Base-by-base conservation (phyloP, 2,888 invertebrate genomes). In the Diplazon laetatorius region DNA sequence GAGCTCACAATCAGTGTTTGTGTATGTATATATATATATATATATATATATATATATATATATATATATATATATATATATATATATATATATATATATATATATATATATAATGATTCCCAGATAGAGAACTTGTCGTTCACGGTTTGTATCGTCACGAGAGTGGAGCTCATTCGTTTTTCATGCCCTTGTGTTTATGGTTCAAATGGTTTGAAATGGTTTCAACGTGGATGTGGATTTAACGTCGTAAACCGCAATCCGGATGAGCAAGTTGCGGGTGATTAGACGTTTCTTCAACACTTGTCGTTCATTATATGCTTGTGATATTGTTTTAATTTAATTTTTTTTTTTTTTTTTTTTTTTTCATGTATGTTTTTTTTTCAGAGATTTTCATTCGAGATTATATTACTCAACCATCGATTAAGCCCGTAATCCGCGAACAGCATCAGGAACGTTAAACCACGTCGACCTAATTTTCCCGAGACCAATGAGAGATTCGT, bases 391-490 rank as follows among this genome's bases (percentile, higher is more conserved):
- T n/a, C n/a, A n/a, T n/a, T n/a, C n/a, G 3, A 55, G 25, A 39
- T 55, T 30, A 30, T 16, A 14, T 55, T 55, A 55, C 66, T 55
- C 66, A 68, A 68, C 66, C 55, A 55, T 44, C 25, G 30, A 42
- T 18, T 30, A 68, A 30, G 14, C 55, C 55, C 55, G 25, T 42
- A n/a, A n/a, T n/a, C n/a, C n/a, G n/a, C n/a, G n/a, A n/a, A n/a
- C n/a, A n/a, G n/a, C n/a, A n/a, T n/a, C n/a, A n/a, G n/a, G n/a
- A n/a, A n/a, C n/a, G n/a, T n/a, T n/a, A n/a, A n/a, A n/a, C 16
- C 12, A 55, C 39, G 30, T 55, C 42, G 66, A 68, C 66, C 66
- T 25, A 68, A 68, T 68, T 68, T 66, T 39, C 16, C n/a, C 25
- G n/a, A 30, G 42, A 68, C 25, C 66, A 55, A 68, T 68, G 30